Conservation (phyloP, 1,140 invertebrate genomes). For the Drosophila kepulauana region DNA sequence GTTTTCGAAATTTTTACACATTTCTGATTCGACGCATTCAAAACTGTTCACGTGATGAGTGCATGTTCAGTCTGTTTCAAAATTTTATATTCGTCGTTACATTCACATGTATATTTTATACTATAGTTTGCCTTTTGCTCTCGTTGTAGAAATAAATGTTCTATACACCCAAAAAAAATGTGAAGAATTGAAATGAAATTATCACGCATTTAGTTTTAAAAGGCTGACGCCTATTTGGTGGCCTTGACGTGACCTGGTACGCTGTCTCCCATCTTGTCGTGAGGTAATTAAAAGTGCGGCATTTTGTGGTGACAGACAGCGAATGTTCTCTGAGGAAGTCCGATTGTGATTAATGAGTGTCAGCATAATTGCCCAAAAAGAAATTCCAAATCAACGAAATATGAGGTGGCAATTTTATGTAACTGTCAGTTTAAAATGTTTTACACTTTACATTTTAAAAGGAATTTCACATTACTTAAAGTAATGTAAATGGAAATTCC, state of each 20-base stretch:
- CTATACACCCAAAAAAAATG: constrained; percentile 52
- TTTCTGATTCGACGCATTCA: constrained; percentile 38
- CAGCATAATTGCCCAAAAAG: constrained; percentile 14
- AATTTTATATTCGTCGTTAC: constrained; percentile 9
- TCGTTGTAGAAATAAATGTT: constrained; percentile 65
- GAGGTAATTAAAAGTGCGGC: constrained; percentile 59
- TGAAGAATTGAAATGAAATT: constrained; percentile 28
- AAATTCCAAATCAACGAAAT: constrained; percentile 2
- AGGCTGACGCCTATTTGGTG: constrained; percentile 49
- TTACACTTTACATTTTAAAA: no score
- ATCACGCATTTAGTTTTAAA: constrained; percentile 42
- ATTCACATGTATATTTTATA: constrained; percentile 27
- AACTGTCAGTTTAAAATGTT: not conserved
- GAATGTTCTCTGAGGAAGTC: constrained; percentile 6
- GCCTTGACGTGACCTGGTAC: constrained; percentile 70
- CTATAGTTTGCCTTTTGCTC: constrained; percentile 11
- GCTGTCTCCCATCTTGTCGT: constrained; percentile 56
- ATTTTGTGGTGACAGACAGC: constrained; percentile 34
- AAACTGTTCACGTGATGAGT: constrained; percentile 57
- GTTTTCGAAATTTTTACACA: constrained; percentile 41
- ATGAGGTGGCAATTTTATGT: not conserved
- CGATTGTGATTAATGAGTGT: constrained; percentile 35
- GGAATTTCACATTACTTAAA: no score
- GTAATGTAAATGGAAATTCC: no score
- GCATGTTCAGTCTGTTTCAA: constrained; percentile 57